Evolutionary conservation across 2,797 vertebrate species (phyloP).

Genomic region (Peromyscus nudipes): DNA sequence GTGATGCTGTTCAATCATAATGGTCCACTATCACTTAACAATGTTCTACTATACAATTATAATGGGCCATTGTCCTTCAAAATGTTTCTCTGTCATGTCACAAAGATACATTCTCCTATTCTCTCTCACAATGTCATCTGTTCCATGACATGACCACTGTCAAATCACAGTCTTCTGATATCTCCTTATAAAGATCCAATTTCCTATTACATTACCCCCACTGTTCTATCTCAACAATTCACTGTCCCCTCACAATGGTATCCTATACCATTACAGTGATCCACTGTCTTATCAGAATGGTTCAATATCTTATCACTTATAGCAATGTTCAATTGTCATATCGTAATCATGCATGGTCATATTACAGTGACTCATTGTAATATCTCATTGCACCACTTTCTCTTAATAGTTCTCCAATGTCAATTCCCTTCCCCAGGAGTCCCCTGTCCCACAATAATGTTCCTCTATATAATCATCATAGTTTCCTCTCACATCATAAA

Average conservation of each 20-base stretch:
- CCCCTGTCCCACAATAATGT: not conserved
- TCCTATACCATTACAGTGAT: not conserved
- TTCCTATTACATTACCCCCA: not conserved
- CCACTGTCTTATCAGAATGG: not conserved
- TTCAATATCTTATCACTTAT: not conserved
- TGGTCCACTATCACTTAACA: not conserved
- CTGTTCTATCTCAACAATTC: not conserved
- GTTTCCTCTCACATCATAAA: not conserved
- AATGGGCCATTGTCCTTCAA: not conserved
- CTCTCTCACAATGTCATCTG: not conserved
- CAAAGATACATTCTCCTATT: not conserved
- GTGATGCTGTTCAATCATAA: not conserved
- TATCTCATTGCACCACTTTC: not conserved
- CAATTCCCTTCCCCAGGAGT: not conserved
- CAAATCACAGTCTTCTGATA: not conserved
- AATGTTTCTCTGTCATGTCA: not conserved
- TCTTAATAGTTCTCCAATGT: not conserved
- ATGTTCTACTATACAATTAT: not conserved
- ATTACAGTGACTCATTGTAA: not conserved
- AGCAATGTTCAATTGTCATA: not conserved
- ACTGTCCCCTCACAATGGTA: not conserved
- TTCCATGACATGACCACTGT: not conserved
- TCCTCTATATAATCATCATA: not conserved
- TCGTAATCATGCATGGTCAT: not conserved
- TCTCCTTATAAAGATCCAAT: not conserved